Base-by-base conservation (phyloP, 2,888 invertebrate genomes). In the Mesochorus sp. region DNA sequence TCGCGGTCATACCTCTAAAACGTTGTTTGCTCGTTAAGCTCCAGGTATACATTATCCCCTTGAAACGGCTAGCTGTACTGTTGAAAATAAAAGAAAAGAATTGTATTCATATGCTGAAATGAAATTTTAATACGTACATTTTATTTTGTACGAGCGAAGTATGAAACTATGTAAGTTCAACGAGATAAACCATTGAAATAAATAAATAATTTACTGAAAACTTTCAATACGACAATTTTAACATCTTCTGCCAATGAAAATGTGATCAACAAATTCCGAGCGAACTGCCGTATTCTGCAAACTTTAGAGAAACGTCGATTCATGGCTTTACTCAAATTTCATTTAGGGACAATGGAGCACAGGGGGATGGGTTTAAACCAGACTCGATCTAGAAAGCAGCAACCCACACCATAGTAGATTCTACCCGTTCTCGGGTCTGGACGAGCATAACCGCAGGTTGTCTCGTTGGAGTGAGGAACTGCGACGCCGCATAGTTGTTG, bases 391-490 rank as follows among this genome's bases (percentile, higher is more conserved):
- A 59, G 70, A 51, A 59, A 62, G 47, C 39, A 47, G 59, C 21
- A 28, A 42, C 44, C 44, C 42, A 51, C 37, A 70, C 57, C 19
- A 61, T 61, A 61, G 61, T 70, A 74, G 70, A 61, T 55, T 47
- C 66, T 62, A 26, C 62, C 53, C 42, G 68, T 70, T 76, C 81
- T 77, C 75, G 66, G 42, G 28, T 81, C 81, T 83, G 86, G 88
- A 88, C 86, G 86, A 88, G 86, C 86, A 84, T 84, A 85, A 88
- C 88, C 88, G 83, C 87, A 85, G 83, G 72, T 83, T 88, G 88
- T 87, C 87, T 85, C 82, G 80, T 81, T 82, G 84, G 83, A 85
- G 87, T 87, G 88, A 89, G 85, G 85, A 85, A 87, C 87, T 85
- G 85, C 86, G 85, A 85, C 82, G 82, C 82, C 83, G 82, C 86